Conservation (phyloP, 1,140 invertebrate species). For the Heliconius hermathena region DNA sequence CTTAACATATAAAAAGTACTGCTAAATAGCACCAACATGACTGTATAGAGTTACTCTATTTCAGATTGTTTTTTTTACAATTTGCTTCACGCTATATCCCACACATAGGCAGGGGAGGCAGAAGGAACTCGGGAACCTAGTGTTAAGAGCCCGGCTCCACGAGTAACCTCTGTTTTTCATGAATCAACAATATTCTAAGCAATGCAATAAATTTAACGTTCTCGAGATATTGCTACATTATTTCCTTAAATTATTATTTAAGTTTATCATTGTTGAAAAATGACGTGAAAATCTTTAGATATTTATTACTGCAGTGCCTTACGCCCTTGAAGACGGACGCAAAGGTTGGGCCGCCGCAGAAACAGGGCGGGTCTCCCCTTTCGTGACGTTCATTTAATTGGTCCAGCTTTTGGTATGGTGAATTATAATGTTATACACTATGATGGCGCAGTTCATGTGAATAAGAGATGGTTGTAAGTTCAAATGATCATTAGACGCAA, state of each 20-base stretch:
- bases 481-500: not conserved
- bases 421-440: not conserved
- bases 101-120: not conserved
- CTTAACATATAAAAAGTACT: too few relatives aligned
- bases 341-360: conserved; percentile 23
- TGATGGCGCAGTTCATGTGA: not conserved
- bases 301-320: conserved; percentile 25
- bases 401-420: not conserved
- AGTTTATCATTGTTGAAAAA: not conserved
- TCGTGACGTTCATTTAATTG: not conserved
- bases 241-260: not conserved
- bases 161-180: not conserved
- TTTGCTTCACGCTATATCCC: too few relatives aligned
- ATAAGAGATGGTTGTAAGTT: not conserved
- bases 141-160: not conserved
- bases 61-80: too few relatives aligned
- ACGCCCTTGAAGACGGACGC: conserved; percentile 22
- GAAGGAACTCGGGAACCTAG: not conserved
- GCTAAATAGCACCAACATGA: too few relatives aligned
- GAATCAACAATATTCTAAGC: not conserved
- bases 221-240: not conserved
- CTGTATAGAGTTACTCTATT: too few relatives aligned
- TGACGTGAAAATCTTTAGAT: not conserved
- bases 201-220: not conserved
- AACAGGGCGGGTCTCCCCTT: conserved; percentile 12